Conservation (phyloP, 2,113 vertebrate species). For the Pedetes capensis region DNA sequence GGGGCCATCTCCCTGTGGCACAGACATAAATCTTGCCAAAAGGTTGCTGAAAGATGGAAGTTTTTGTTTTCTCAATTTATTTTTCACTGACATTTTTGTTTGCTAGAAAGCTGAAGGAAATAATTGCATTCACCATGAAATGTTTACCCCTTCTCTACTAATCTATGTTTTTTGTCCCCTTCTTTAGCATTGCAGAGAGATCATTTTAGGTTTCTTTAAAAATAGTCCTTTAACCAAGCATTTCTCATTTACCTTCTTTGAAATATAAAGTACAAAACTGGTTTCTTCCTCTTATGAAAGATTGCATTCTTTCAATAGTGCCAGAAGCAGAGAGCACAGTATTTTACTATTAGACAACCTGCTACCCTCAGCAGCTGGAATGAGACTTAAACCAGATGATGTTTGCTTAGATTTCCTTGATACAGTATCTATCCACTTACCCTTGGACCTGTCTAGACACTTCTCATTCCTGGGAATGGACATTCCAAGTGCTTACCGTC, state of each 20-base stretch:
- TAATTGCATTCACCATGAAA: not conserved
- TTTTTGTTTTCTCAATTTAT: not conserved
- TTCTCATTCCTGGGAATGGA: not conserved
- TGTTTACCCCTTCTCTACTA: not conserved
- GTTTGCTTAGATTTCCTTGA: not conserved
- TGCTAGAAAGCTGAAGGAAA: constrained; percentile 11
- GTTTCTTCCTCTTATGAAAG: not conserved
- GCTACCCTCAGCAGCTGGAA: not conserved
- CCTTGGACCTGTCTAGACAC: not conserved
- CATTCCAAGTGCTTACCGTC: not conserved
- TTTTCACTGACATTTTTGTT: not conserved
- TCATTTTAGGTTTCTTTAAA: not conserved
- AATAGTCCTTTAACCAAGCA: not conserved
- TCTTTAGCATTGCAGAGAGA: not conserved
- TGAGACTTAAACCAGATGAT: not conserved
- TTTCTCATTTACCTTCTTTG: not conserved
- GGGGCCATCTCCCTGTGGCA: not conserved
- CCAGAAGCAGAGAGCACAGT: not conserved
- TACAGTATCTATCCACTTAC: not conserved
- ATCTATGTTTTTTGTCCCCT: not conserved
- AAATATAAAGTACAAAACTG: not conserved
- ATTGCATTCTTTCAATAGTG: not conserved
- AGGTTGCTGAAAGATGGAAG: not conserved
- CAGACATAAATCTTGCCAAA: constrained; percentile 39
- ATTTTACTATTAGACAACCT: not conserved